Conservation (phyloP, 2,113 vertebrate species). For the Apodemus sylvaticus region DNA sequence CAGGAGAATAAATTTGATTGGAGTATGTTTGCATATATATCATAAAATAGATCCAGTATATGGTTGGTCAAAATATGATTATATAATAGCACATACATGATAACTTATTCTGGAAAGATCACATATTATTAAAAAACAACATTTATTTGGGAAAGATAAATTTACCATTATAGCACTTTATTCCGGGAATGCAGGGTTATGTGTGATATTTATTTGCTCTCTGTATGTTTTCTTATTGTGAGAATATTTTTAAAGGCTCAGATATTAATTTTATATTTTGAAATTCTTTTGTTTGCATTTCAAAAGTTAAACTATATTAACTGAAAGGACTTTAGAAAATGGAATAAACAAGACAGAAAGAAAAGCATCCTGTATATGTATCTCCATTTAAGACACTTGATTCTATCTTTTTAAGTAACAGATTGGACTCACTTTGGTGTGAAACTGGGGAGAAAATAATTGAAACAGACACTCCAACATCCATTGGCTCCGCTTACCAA, state of each 20-base stretch:
- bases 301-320: conserved; percentile 26
- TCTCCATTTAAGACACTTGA: conserved; percentile 3
- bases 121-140: neutral
- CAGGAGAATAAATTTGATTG: conserved; percentile 15
- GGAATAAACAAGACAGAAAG: neutral
- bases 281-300: conserved; percentile 34
- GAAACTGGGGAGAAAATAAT: neutral
- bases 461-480: neutral
- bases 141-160: conserved; percentile 40
- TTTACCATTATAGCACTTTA: conserved; percentile 12
- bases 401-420: conserved; percentile 12
- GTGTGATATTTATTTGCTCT: neutral
- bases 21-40: neutral
- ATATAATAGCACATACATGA: neutral
- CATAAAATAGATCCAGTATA: neutral
- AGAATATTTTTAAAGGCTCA: conserved; percentile 17
- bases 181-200: neutral
- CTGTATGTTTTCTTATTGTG: conserved; percentile 12
- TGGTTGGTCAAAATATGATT: conserved; percentile 16
- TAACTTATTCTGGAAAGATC: neutral
- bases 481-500: neutral
- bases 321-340: conserved; percentile 22
- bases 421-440: neutral
- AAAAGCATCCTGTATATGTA: neutral
- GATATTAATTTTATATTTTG: conserved; percentile 45